A percentile compares a stretch with the other conserved stretches of the same genome.
phyloP scores from a whole-genome alignment of 1,140 invertebrate genomes.

The Neoseiulus cucumeris region DNA sequence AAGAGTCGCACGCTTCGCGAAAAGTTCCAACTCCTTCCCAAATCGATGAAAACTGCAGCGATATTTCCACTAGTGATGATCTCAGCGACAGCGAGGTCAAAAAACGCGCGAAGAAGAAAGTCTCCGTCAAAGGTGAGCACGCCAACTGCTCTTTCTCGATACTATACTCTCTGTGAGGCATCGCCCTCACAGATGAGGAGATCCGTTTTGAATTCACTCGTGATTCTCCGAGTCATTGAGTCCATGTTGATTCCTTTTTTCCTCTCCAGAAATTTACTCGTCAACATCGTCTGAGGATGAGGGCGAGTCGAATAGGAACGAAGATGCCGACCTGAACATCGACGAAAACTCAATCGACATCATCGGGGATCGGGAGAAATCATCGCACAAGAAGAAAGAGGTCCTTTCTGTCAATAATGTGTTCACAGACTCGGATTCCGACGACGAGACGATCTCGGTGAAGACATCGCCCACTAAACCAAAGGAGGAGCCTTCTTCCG shows the following conservation, averaged over 20 bases:
- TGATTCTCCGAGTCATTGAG: too few relatives aligned
- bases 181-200: too few relatives aligned
- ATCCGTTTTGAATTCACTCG: too few relatives aligned
- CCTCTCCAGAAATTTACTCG: neutral
- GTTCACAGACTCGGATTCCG: neutral
- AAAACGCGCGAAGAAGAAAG: neutral
- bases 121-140: constrained; percentile 1
- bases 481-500: constrained; percentile 22
- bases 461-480: neutral
- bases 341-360: constrained; percentile 26
- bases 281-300: constrained; percentile 3
- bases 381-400: neutral
- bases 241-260: too few relatives aligned
- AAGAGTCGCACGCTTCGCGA: neutral
- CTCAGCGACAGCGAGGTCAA: neutral
- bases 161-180: neutral
- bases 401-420: constrained; percentile 5
- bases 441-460: neutral
- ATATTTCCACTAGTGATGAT: constrained; percentile 7
- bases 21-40: neutral
- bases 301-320: neutral
- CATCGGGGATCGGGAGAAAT: constrained; percentile 7
- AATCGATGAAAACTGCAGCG: constrained; percentile 1
- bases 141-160: neutral
- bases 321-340: constrained; percentile 21